Percentiles rank a stretch among this genome's conserved stretches.
Conservation (phyloP, 2,113 vertebrate genomes). For the Rhynchopsitta pachyrhyncha region DNA sequence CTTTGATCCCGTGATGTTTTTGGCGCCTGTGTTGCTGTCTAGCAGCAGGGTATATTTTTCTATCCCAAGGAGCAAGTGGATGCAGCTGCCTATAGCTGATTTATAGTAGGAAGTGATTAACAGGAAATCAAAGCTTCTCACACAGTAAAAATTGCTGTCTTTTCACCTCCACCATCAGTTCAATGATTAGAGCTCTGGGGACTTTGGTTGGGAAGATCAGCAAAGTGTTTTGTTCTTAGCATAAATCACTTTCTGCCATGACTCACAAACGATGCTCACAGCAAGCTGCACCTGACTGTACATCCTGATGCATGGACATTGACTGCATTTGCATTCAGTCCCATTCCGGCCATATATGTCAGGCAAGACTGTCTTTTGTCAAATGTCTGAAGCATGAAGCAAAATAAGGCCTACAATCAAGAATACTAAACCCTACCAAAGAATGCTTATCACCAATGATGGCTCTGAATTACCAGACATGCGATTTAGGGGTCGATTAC, state of each 20-base stretch:
- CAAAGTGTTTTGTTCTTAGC: not conserved
- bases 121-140: constrained; percentile 60
- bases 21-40: constrained; percentile 72
- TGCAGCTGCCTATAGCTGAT: constrained; percentile 74
- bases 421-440: not conserved
- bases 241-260: not conserved
- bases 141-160: constrained; percentile 38
- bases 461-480: not conserved
- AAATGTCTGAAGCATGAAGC: not conserved
- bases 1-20: constrained; percentile 76
- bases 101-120: constrained; percentile 75
- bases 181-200: constrained; percentile 43
- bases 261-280: not conserved
- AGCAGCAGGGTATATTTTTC: constrained; percentile 74
- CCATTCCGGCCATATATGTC: not conserved
- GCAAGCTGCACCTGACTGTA: not conserved
- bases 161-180: constrained; percentile 20
- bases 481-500: constrained; percentile 10
- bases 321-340: not conserved
- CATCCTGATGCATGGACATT: not conserved
- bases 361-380: not conserved
- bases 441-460: not conserved
- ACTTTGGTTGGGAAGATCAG: not conserved
- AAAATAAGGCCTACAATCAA: not conserved
- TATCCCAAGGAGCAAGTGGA: constrained; percentile 50